These are phyloP conservation scores for Crenuchus spilurus DNA, from an alignment of 2,797 vertebrate species.

Conservation along the genomic window DNA sequence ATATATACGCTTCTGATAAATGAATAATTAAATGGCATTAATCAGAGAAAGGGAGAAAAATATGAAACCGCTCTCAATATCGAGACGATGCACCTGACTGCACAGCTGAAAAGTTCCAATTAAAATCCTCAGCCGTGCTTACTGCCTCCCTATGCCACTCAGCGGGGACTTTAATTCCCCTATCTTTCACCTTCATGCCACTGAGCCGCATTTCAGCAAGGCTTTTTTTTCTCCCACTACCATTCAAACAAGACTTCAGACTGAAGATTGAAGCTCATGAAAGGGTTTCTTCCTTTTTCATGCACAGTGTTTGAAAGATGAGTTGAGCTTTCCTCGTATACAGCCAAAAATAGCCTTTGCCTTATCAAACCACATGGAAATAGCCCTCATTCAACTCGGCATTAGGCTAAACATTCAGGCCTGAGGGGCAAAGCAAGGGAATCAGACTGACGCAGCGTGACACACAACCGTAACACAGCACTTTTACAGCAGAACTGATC, in stretches of 20 bases:
- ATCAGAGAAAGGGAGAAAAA: constrained; percentile 55
- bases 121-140: constrained; percentile 64
- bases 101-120: constrained; percentile 69
- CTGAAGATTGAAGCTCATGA: neutral
- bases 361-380: neutral
- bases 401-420: neutral
- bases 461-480: neutral
- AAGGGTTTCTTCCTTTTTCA: neutral
- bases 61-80: constrained; percentile 65
- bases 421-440: neutral
- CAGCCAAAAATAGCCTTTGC: neutral
- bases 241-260: neutral
- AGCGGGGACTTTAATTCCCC: constrained; percentile 66
- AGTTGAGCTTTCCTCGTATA: neutral
- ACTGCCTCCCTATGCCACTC: constrained; percentile 36
- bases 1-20: constrained; percentile 53
- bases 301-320: neutral
- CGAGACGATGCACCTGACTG: constrained; percentile 60
- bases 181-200: constrained; percentile 54
- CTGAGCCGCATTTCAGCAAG: constrained; percentile 46
- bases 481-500: neutral
- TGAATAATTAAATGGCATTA: constrained; percentile 64
- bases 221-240: neutral
- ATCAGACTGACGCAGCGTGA: neutral
- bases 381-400: neutral